These are phyloP conservation scores for Pteria penguin DNA, from an alignment of 2,888 invertebrate genomes.

Conservation along the genomic window DNA sequence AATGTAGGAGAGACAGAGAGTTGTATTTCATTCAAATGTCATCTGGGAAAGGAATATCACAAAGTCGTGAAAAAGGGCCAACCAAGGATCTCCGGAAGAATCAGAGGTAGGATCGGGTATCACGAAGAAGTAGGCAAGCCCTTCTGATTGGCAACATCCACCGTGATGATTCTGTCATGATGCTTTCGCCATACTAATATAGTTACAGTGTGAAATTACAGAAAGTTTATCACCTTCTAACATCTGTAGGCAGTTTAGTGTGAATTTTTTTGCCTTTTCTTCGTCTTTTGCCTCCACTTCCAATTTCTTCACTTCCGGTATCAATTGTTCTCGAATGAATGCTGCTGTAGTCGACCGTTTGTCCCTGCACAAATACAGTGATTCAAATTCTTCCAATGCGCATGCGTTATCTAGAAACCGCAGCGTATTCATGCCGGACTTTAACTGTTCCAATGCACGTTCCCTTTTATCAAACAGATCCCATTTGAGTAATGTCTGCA, in stretches of 20 bases:
- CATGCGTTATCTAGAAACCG: constrained; percentile 45
- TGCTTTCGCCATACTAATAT: too few relatives aligned
- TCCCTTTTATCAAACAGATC: constrained; percentile 48
- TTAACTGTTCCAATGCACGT: constrained; percentile 45
- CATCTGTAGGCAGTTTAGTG: constrained; percentile 45
- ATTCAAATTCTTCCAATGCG: constrained; percentile 39
- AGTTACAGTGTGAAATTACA: too few relatives aligned
- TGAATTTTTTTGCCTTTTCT: constrained; percentile 49
- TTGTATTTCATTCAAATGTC: too few relatives aligned
- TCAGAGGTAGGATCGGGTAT: too few relatives aligned
- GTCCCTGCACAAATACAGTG: constrained; percentile 35
- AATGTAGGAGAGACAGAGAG: too few relatives aligned
- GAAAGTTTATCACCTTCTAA: constrained; percentile 50
- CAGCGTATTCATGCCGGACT: constrained; percentile 44
- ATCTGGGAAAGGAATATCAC: too few relatives aligned
- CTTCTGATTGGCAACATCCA: too few relatives aligned
- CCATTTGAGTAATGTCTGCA: constrained; percentile 53
- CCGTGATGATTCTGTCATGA: too few relatives aligned
- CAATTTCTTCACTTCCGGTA: constrained; percentile 39
- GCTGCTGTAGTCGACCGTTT: constrained; percentile 47
- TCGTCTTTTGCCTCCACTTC: constrained; percentile 37
- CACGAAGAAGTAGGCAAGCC: too few relatives aligned
- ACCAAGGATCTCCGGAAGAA: too few relatives aligned
- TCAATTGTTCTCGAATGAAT: constrained; percentile 43
- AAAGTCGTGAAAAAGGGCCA: too few relatives aligned